A percentile compares a stretch with the other conserved stretches of the same genome.
Conservation (phyloP, 2,113 vertebrate genomes). For the Orycteropus afer region DNA sequence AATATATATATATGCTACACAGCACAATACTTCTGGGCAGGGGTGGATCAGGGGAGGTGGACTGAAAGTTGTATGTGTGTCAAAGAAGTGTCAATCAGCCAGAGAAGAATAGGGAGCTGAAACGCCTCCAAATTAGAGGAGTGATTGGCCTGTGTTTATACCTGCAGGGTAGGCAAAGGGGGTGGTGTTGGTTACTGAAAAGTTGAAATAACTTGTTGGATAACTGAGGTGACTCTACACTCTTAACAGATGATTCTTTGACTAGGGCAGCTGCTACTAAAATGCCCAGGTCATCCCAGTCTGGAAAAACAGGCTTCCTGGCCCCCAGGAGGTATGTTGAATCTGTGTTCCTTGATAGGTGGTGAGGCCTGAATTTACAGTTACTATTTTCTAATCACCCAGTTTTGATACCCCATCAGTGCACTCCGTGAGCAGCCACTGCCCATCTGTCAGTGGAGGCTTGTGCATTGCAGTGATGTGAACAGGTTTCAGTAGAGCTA, state of each 20-base stretch:
- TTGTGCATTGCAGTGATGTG: not conserved
- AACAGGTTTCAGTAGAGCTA: not conserved
- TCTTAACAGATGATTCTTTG: not conserved
- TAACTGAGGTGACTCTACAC: not conserved
- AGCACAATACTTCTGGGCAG: constrained; percentile 64
- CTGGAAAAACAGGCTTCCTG: not conserved
- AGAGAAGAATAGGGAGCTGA: constrained; percentile 6
- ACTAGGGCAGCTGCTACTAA: too few relatives aligned
- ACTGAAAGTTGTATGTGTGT: constrained; percentile 32
- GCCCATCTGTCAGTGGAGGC: not conserved
- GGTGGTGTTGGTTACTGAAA: not conserved
- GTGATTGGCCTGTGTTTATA: constrained; percentile 50
- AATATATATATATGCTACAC: not conserved
- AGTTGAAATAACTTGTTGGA: not conserved
- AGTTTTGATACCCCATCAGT: not conserved
- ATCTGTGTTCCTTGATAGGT: not conserved
- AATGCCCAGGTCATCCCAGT: not conserved
- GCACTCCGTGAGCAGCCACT: not conserved
- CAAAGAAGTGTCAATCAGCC: constrained; percentile 47
- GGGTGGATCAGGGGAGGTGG: constrained; percentile 58
- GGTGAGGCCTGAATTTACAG: not conserved
- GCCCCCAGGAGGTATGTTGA: not conserved
- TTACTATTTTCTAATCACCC: not conserved
- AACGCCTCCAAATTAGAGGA: constrained; percentile 45
- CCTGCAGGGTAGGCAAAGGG: not conserved